Conservation (phyloP, 2,113 vertebrate genomes). For the Phasianus colchicus region DNA sequence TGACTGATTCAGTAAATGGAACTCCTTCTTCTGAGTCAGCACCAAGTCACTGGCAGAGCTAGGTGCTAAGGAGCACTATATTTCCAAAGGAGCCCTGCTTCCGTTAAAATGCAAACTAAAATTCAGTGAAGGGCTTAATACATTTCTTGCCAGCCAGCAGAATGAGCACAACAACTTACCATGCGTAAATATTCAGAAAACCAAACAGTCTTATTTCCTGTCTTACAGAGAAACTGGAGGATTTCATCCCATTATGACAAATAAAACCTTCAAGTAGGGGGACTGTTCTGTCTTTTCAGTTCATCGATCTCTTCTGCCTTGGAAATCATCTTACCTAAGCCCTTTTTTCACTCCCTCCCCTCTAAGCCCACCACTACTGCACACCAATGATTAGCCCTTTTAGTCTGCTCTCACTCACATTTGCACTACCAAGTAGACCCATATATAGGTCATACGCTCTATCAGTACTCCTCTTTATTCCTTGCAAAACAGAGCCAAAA, state of each 20-base stretch:
- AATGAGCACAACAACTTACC: background rate
- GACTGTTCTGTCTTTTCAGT: background rate
- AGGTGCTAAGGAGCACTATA: background rate
- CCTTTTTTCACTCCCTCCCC: background rate
- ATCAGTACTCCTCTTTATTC: background rate
- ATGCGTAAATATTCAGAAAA: background rate
- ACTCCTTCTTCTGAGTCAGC: conserved; percentile 36
- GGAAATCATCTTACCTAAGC: background rate
- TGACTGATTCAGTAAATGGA: background rate
- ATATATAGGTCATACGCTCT: rapidly evolving
- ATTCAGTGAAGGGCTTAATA: background rate
- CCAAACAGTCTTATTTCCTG: background rate
- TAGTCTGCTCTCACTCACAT: background rate
- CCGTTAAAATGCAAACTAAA: background rate
- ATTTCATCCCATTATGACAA: background rate
- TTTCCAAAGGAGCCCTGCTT: background rate
- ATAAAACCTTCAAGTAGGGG: background rate
- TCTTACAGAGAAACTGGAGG: background rate
- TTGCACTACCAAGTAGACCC: background rate
- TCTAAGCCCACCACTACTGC: background rate
- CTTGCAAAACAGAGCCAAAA: background rate
- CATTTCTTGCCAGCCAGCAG: background rate
- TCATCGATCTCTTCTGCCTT: background rate
- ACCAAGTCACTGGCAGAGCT: conserved; percentile 5
- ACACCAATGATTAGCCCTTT: background rate